These are phyloP conservation scores for Montipora sp. DNA, from an alignment of 64 coral and sea anemone species.

Conservation along the genomic window DNA sequence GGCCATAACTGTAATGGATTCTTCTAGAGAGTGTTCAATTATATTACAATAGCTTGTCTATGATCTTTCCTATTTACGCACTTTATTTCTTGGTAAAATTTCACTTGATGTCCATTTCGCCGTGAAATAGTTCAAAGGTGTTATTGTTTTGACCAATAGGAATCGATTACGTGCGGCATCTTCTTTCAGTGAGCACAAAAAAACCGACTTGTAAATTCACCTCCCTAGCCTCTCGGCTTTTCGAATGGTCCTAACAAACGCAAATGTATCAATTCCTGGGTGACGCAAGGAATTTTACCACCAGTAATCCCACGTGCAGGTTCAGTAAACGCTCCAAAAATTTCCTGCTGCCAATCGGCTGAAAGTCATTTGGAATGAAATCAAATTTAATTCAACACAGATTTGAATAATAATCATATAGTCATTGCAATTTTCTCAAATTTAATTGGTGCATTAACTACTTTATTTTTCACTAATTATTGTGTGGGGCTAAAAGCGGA, in stretches of 20 bases:
- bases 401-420: not conserved
- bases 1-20: too few relatives aligned
- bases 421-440: too few relatives aligned
- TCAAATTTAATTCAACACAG: not conserved
- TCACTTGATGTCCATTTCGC: conserved; percentile 19
- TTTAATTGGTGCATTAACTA: too few relatives aligned
- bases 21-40: too few relatives aligned
- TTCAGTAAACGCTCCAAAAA: not conserved
- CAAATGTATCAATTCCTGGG: not conserved
- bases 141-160: conserved; percentile 17
- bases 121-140: not conserved
- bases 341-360: not conserved
- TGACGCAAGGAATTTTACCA: not conserved
- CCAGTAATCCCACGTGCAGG: not conserved
- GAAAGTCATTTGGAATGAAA: not conserved
- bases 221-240: not conserved
- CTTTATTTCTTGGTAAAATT: too few relatives aligned
- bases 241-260: not conserved
- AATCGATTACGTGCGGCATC: conserved; percentile 15
- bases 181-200: not conserved
- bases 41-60: too few relatives aligned
- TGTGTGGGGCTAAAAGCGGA: too few relatives aligned
- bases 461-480: too few relatives aligned
- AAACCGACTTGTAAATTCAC: not conserved
- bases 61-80: too few relatives aligned